Percentiles rank a stretch among this genome's conserved stretches.
These are phyloP conservation scores for Salminus brasiliensis DNA, from an alignment of 2,113 vertebrate species.

Conservation along the genomic window DNA sequence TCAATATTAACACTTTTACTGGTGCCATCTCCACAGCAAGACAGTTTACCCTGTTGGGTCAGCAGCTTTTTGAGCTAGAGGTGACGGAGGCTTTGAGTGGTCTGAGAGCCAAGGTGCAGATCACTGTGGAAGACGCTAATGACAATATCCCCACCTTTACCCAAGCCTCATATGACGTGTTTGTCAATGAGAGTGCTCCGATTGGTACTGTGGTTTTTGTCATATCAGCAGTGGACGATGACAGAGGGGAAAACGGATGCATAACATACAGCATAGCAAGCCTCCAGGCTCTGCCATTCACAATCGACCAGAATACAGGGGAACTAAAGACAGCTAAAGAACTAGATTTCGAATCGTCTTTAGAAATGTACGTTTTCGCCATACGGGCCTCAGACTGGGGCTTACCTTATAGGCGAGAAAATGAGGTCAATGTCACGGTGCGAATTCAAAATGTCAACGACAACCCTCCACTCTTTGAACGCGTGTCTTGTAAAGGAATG, in stretches of 20 bases:
- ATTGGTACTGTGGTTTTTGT: conserved; percentile 81
- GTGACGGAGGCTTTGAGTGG: conserved; percentile 78
- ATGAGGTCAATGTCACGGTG: conserved; percentile 91
- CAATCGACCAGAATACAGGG: conserved; percentile 89
- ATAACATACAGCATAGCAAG: conserved; percentile 90
- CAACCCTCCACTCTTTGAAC: conserved; percentile 94
- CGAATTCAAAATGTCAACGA: conserved; percentile 91
- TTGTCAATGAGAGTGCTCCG: conserved; percentile 87
- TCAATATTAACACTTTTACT: conserved; percentile 87
- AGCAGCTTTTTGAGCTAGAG: conserved; percentile 82
- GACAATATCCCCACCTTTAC: conserved; percentile 89
- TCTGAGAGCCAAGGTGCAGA: conserved; percentile 78
- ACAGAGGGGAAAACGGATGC: conserved; percentile 91
- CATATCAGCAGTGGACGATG: conserved; percentile 87
- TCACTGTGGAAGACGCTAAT: conserved; percentile 89
- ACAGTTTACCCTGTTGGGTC: conserved; percentile 80
- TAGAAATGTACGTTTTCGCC: conserved; percentile 86
- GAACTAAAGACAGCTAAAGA: conserved; percentile 85
- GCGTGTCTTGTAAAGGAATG: conserved; percentile 88
- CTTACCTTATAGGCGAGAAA: conserved; percentile 92
- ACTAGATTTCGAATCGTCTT: conserved; percentile 92
- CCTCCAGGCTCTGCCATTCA: conserved; percentile 84
- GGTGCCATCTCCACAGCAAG: conserved; percentile 86
- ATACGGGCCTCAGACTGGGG: conserved; percentile 96
- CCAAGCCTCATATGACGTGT: conserved; percentile 79